Evolutionary conservation across 1,140 invertebrate species (phyloP).

Genomic region (Galleria mellonella): DNA sequence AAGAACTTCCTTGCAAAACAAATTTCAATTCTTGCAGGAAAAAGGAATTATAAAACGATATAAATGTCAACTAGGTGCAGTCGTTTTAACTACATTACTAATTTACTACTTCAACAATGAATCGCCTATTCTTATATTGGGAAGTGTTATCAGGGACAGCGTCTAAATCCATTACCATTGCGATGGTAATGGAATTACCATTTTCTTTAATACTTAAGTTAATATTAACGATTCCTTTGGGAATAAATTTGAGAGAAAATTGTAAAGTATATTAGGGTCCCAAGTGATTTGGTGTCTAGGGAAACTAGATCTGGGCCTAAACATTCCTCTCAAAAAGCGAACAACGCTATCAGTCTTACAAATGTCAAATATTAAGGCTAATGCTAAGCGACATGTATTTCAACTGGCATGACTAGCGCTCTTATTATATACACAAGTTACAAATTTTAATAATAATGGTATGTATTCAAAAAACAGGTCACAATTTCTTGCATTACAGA

Average conservation of each 20-base stretch:
- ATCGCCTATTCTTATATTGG: slow-evolving; percentile 2
- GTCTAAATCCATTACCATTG: slow-evolving; percentile 9
- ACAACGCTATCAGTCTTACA: not conserved
- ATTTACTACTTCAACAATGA: slow-evolving; percentile 6
- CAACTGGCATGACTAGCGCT: slow-evolving; percentile 6
- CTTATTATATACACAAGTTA: not conserved
- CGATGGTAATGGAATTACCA: slow-evolving; percentile 4
- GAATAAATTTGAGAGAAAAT: slow-evolving; percentile 2
- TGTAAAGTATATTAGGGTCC: slow-evolving; percentile 10
- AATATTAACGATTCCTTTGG: slow-evolving; percentile 5
- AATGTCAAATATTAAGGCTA: slow-evolving; percentile 9
- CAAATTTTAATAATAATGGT: slow-evolving; percentile 2
- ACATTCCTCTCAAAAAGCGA: slow-evolving; percentile 11
- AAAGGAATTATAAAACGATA: slow-evolving; percentile 6
- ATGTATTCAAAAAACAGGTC: not conserved
- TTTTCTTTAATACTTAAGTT: slow-evolving; percentile 1
- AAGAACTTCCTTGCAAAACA: slow-evolving; percentile 8
- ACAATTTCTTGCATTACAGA: slow-evolving; percentile 3
- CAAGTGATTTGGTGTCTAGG: slow-evolving; percentile 9
- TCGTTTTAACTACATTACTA: slow-evolving; percentile 9
- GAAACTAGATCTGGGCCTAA: slow-evolving; percentile 1
- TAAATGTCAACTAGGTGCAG: not conserved
- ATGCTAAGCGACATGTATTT: slow-evolving; percentile 8
- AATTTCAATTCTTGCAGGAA: slow-evolving; percentile 4
- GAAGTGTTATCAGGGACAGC: slow-evolving; percentile 3